Evolutionary conservation across 2,113 vertebrate genomes (phyloP), one percentile per base, ranked within the genome.

Genomic region (Mobula birostris): DNA sequence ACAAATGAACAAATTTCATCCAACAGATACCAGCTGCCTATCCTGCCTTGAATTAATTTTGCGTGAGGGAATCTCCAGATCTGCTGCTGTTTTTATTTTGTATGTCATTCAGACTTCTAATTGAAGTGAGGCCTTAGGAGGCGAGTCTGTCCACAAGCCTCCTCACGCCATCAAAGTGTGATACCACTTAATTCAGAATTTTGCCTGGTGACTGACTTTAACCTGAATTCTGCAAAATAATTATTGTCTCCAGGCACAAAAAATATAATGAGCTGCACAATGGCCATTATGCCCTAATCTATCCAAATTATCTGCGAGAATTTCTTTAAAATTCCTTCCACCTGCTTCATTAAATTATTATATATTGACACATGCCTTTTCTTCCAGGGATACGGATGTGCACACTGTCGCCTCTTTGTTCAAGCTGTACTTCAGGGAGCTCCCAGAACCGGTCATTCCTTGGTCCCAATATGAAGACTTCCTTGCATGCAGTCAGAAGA

Each of bases 351-450:
- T 2, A 21, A 24, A 56, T 9, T 21, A 1, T 66, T 0, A 66
- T 17, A 7, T 66, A 19, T 19, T 68, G 85, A 19, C n/a, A 66
- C 61, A 9, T 66, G 27, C 14, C 61, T 68, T 83, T 0, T 58
- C 0, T 96, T 95, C 92, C 97, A 99, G 99, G 95, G 98, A 99
- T 94, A 99, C 99, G 0, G 99, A 99, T n/a, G 99, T 99, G 92
- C 99, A 99, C 97, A 99, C 99, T 0, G 99, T 99, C 96, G 98
- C 98, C n/a, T 99, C 99, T 0, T 96, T 99, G 93, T 95, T 99
- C 94, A 99, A 99, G 94, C 97, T 99, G 94, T 99, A 99, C 96
- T 97, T 99, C 94, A 96, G 99, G 40, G 99, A 99, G 96, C 97
- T 99, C 5, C 99, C 99, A 0, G 97, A 99, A 95, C 99, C 99